phyloP scores from a whole-genome alignment of 2,888 invertebrate genomes.

The Cecidostiba fungosa region DNA sequence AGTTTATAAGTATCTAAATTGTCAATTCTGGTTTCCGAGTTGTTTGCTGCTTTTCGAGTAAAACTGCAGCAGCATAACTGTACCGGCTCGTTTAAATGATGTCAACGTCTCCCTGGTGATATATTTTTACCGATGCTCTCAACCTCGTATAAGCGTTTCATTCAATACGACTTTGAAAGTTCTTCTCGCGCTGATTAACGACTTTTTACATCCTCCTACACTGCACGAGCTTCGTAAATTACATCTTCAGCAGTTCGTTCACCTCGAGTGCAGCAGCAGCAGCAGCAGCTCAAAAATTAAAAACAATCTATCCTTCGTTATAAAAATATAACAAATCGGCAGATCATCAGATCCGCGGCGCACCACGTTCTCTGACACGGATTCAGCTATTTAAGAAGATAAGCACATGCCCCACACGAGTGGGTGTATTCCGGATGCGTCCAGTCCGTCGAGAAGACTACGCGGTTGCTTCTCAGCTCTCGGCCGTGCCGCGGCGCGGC shows the following conservation, averaged over 20 bases:
- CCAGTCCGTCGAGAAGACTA: slow-evolving; percentile 27
- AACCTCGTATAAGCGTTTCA: no score
- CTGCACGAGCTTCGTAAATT: background rate
- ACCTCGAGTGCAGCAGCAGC: background rate
- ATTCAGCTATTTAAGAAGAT: background rate
- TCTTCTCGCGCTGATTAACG: background rate
- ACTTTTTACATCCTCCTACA: background rate
- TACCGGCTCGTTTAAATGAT: background rate
- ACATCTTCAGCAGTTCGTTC: background rate
- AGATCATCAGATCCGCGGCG: no score
- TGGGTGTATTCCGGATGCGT: slow-evolving; percentile 48
- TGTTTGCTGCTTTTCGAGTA: background rate
- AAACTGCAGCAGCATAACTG: background rate
- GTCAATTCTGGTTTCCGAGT: slow-evolving; percentile 11
- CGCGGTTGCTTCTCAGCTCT: background rate
- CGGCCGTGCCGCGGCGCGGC: background rate
- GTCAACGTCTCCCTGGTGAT: background rate
- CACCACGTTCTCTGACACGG: background rate
- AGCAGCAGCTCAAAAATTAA: no score
- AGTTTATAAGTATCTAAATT: background rate
- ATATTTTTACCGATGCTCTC: no score
- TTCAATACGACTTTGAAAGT: background rate
- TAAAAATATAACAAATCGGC: no score
- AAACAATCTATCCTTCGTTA: no score
- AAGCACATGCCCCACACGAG: background rate